Percentiles rank a stretch among this genome's conserved stretches.
These are phyloP conservation scores for Ophiodon elongatus DNA, from an alignment of 2,113 vertebrate genomes.

Conservation along the genomic window DNA sequence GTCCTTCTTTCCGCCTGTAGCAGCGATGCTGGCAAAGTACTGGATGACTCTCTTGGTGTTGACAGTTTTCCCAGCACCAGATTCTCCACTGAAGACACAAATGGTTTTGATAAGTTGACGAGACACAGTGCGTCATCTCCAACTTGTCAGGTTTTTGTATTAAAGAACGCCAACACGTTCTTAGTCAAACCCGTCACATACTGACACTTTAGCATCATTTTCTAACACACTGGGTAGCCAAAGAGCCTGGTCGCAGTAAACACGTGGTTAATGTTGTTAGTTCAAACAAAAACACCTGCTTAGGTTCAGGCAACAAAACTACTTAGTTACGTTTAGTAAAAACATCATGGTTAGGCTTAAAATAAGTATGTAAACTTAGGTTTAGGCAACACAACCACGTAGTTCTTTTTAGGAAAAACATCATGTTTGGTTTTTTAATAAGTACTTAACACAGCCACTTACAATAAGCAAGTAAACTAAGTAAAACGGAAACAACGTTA, in stretches of 20 bases:
- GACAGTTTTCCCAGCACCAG: slow-evolving; percentile 94
- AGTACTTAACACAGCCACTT: not conserved
- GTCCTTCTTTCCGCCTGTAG: slow-evolving; percentile 89
- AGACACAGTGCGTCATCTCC: not conserved
- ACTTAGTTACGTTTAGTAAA: not conserved
- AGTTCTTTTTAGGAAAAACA: no score
- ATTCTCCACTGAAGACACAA: slow-evolving; percentile 89
- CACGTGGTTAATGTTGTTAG: not conserved
- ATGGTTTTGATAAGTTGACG: slow-evolving; percentile 1
- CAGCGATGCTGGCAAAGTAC: slow-evolving; percentile 94
- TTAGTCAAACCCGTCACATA: not conserved
- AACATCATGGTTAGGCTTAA: not conserved
- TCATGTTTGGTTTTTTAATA: no score
- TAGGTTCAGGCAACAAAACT: not conserved
- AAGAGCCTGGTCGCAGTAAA: not conserved
- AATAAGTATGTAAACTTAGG: not conserved
- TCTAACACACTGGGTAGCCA: not conserved
- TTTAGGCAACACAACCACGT: not conserved
- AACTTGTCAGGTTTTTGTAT: not conserved
- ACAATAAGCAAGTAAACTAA: not conserved
- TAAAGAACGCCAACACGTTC: not conserved
- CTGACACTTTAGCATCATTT: not conserved
- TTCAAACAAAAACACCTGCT: not conserved
- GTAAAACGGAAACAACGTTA: not conserved
- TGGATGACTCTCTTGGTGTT: slow-evolving; percentile 95